Base-by-base conservation (phyloP, 2,113 vertebrate genomes). In the Brienomyrus longianalis region DNA sequence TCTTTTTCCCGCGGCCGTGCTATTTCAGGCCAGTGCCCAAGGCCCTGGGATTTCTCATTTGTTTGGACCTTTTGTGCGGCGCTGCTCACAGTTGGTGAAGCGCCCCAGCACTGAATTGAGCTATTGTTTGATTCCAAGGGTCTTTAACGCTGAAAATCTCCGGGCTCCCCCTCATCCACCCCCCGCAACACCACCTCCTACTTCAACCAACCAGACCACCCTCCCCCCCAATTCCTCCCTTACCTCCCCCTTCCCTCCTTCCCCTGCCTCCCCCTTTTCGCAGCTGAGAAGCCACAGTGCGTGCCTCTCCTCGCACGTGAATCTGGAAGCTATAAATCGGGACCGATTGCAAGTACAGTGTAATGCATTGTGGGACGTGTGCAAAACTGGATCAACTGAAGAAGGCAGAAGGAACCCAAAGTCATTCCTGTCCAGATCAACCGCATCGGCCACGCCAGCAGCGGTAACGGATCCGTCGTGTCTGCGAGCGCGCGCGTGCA, bases 331-430 rank as follows among this genome's bases (percentile, higher is more conserved):
- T 94, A 95, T 95, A 96, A 97, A 97, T 96, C 94, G 94, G 90
- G 96, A 96, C 95, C 95, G 96, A 96, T 96, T 95, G 96, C 96
- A 96, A 97, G 97, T 97, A 97, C 96, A 97, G 97, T 97, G 97
- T 97, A 97, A 98, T 99, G 98, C 97, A 97, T 97, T 91, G 93
- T 92, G 95, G 94, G 91, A 89, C 93, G 94, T 48, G 80, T 31
- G 80, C 52, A 59, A 85, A 85, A 62, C 35, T 54, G 89, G 92
- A 94, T 91, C 94, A 93, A 93, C 93, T 92, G 45, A 93, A 93
- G 92, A 94, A 93, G 94, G 92, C 52, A 80, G 93, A 92, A 92
- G 94, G 93, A 95, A 91, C 94, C 94, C 91, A 93, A 93, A 90
- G 94, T 93, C 89, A 92, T 93, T 90, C 39, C 80, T 21, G n/a